Evolutionary conservation across 2,797 vertebrate genomes (phyloP).

Genomic region (Halcyon badia): DNA sequence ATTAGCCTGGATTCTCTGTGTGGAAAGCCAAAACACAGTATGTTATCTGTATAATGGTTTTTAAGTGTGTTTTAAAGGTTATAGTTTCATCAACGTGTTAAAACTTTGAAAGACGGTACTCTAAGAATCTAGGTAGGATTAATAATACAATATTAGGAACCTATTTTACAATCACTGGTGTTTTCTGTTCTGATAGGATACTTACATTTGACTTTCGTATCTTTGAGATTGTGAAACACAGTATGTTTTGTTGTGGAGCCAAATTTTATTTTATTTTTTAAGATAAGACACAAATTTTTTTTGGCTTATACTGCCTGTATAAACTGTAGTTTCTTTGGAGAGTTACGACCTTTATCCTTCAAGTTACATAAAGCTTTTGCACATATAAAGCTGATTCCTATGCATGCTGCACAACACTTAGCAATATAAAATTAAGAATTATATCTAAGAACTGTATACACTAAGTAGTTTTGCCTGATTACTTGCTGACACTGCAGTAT

Average conservation of each 20-base stretch:
- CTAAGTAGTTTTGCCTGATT: not conserved
- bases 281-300: not conserved
- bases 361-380: not conserved
- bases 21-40: not conserved
- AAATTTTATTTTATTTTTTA: not conserved
- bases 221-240: not conserved
- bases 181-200: not conserved
- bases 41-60: not conserved
- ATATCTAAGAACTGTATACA: not conserved
- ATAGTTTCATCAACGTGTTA: not conserved
- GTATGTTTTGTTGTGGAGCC: not conserved
- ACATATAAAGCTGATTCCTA: not conserved
- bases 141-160: not conserved
- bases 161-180: not conserved
- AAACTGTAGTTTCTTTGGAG: not conserved
- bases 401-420: not conserved
- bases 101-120: not conserved
- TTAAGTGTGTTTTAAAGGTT: not conserved
- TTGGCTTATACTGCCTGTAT: not conserved
- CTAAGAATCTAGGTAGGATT: not conserved
- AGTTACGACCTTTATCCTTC: not conserved
- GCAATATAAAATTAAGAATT: not conserved
- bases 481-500: not conserved
- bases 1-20: not conserved
- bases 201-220: not conserved